A percentile compares a stretch with the other conserved stretches of the same genome.
phyloP scores from a whole-genome alignment of 2,113 vertebrate genomes.

The Nerophis lumbriciformis region DNA sequence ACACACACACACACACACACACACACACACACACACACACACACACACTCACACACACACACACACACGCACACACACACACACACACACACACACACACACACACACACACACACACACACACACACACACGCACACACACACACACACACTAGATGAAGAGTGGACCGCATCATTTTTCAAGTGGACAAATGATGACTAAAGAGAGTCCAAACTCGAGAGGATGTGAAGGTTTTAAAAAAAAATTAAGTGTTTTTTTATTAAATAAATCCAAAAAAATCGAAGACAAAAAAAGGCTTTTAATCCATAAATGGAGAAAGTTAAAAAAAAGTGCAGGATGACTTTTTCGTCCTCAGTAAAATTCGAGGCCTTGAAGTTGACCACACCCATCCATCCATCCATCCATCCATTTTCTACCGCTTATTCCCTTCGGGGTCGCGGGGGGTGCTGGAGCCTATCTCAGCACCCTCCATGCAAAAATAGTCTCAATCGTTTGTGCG shows the following conservation, averaged over 20 bases:
- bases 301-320: too few relatives aligned
- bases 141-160: constrained; percentile 22
- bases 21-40: constrained; percentile 4
- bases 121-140: neutral
- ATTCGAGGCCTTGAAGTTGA: too few relatives aligned
- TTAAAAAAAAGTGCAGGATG: too few relatives aligned
- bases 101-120: constrained; percentile 5
- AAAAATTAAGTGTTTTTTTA: constrained; percentile 5
- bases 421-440: too few relatives aligned
- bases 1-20: too few relatives aligned
- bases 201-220: constrained; percentile 22
- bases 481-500: too few relatives aligned
- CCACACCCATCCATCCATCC: too few relatives aligned
- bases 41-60: neutral
- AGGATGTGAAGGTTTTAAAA: constrained; percentile 19
- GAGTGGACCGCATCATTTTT: constrained; percentile 46
- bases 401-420: too few relatives aligned
- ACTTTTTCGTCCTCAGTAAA: too few relatives aligned
- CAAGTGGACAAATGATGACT: constrained; percentile 38
- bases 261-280: constrained; percentile 4
- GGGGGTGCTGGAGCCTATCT: too few relatives aligned
- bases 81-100: neutral
- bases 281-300: neutral
- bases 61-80: neutral
- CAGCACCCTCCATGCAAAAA: too few relatives aligned